phyloP scores from a whole-genome alignment of 1,140 invertebrate genomes.

The Heliothis virescens region DNA sequence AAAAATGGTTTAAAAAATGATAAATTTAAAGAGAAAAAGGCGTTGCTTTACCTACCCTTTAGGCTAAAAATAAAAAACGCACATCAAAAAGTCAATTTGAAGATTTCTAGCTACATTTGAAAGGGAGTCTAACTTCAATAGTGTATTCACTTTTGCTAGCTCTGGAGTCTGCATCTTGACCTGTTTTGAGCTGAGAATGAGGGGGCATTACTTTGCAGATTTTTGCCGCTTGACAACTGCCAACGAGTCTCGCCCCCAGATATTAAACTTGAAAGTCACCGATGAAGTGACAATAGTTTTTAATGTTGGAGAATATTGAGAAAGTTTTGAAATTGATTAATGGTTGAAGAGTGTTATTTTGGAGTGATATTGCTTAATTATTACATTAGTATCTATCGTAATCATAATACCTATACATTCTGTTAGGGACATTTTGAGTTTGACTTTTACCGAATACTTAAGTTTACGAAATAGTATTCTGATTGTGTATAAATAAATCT shows the following conservation, averaged over 20 bases:
- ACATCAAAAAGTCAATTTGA: too few relatives aligned
- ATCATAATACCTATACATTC: too few relatives aligned
- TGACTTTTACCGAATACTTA: too few relatives aligned
- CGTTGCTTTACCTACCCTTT: too few relatives aligned
- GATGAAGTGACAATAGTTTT: conserved; percentile 27
- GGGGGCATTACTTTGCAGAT: conserved; percentile 67
- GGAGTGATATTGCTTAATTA: not conserved
- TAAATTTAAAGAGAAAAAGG: too few relatives aligned
- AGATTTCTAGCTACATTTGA: not conserved
- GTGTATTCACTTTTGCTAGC: conserved; percentile 51
- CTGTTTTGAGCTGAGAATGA: conserved; percentile 60
- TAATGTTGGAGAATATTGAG: not conserved
- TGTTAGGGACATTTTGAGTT: too few relatives aligned
- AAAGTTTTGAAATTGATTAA: not conserved
- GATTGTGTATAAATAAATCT: too few relatives aligned
- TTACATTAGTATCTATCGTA: too few relatives aligned
- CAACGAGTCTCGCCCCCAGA: conserved; percentile 61
- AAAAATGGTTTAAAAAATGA: too few relatives aligned
- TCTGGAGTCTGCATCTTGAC: conserved; percentile 71
- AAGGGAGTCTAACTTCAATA: conserved; percentile 10
- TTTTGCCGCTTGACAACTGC: conserved; percentile 64
- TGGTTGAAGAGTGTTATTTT: not conserved
- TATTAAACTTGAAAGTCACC: conserved; percentile 54
- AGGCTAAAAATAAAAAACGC: too few relatives aligned
- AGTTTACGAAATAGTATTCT: too few relatives aligned